phyloP scores from a whole-genome alignment of 2,113 vertebrate genomes.

The Trichechus manatus region DNA sequence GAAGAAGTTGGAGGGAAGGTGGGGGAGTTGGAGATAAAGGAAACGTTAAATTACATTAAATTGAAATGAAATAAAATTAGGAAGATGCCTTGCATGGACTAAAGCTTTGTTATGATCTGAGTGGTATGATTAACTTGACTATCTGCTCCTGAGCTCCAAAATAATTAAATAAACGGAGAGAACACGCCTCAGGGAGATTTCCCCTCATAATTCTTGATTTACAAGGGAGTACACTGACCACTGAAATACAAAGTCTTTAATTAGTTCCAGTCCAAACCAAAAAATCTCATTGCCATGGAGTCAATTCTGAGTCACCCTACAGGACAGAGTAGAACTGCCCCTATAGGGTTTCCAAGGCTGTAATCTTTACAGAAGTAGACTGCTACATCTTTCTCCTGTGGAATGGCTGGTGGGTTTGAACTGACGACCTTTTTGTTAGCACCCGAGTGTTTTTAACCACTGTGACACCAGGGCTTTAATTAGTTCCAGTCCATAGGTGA shows the following conservation, averaged over 20 bases:
- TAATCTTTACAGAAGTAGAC: not conserved
- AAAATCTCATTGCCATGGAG: not conserved
- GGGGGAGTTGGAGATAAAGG: not conserved
- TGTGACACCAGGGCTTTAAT: constrained; percentile 56
- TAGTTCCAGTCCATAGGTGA: constrained; percentile 66
- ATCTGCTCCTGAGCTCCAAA: constrained; percentile 5
- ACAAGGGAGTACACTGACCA: constrained; percentile 42
- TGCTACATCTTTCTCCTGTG: not conserved
- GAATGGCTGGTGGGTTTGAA: not conserved
- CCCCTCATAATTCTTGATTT: constrained; percentile 64
- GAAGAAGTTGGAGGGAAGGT: constrained; percentile 7
- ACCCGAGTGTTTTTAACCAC: not conserved
- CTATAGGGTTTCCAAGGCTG: not conserved
- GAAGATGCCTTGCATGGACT: not conserved
- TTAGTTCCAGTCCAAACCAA: constrained; percentile 63
- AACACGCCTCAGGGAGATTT: constrained; percentile 36
- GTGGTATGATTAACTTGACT: constrained; percentile 36
- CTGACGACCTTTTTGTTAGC: not conserved
- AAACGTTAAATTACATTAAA: constrained; percentile 29
- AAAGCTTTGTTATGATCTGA: not conserved
- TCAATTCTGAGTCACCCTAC: not conserved
- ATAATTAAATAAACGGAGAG: constrained; percentile 69
- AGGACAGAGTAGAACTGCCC: not conserved
- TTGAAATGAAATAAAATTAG: constrained; percentile 43
- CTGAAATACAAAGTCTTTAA: constrained; percentile 57